Conservation (phyloP, 1,140 invertebrate genomes). For the Drosophila ogumai region DNA sequence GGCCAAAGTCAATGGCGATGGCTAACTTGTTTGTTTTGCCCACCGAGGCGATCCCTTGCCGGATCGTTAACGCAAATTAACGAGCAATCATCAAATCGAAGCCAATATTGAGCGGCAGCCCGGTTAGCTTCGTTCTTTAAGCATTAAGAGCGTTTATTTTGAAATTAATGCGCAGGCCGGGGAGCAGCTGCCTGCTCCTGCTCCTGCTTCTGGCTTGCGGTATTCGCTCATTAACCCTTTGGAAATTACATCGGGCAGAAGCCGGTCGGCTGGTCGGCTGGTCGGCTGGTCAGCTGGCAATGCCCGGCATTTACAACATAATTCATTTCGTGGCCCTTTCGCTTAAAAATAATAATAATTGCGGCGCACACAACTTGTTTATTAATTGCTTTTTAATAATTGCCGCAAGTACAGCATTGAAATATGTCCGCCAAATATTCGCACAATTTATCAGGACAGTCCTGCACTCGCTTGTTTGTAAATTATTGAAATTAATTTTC, state of each 20-base stretch:
- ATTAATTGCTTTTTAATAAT: constrained; percentile 84
- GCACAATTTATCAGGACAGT: constrained; percentile 55
- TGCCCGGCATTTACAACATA: constrained; percentile 81
- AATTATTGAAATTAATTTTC: constrained; percentile 78
- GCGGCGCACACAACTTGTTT: constrained; percentile 57
- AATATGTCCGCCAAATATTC: constrained; percentile 56
- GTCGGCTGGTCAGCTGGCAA: constrained; percentile 41
- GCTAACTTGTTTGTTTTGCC: constrained; percentile 74
- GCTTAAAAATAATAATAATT: constrained; percentile 54
- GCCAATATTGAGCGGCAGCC: constrained; percentile 38
- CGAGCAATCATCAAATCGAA: constrained; percentile 84
- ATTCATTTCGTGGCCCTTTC: constrained; percentile 56
- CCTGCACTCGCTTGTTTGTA: constrained; percentile 23
- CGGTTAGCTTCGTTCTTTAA: constrained; percentile 30
- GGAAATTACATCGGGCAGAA: constrained; percentile 62
- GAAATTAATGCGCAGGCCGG: constrained; percentile 71
- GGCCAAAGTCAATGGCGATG: constrained; percentile 49
- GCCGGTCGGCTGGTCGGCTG: constrained; percentile 1
- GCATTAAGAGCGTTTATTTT: constrained; percentile 73
- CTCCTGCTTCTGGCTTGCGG: constrained; percentile 53
- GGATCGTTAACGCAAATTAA: constrained; percentile 84
- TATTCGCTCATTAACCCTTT: constrained; percentile 78
- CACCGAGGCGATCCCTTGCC: constrained; percentile 8
- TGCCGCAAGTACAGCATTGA: constrained; percentile 47
- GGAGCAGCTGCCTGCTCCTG: constrained; percentile 32